Base-by-base conservation (phyloP, 1,140 invertebrate genomes). In the Elymnias hypermnestra region DNA sequence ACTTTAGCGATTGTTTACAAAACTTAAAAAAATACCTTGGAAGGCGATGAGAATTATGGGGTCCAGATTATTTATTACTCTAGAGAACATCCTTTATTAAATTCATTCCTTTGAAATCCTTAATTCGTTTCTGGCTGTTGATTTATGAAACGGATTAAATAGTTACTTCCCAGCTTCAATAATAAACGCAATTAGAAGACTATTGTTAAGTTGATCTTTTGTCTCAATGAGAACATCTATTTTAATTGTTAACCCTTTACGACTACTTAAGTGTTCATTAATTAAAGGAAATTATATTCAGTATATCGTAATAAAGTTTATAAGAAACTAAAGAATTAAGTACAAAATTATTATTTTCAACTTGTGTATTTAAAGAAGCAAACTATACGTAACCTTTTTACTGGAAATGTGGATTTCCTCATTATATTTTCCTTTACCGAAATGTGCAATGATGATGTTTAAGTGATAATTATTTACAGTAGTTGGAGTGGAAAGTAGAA, bases 151-250 rank as follows among this genome's bases (percentile, higher is more conserved):
- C 17, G 8, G n/a, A 19, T 19, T 36, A 19, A 36, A 36, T 36
- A 10, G 33, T 36, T 19, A 36, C 33, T 36, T 36, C 9, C 17
- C 17, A 19, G 18, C 33, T 36, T 36, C 33, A 36, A 36, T 21
- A 19, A 36, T 21, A 36, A 36, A 36, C 18, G 33, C 13, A 33
- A 33, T 33, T 33, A 33, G 29, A 2, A 33, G 29, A 33, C 29
- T 36, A 31, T 31, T 31, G 14, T 31, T 8, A 21, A 21, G 17
- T 36, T 36, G 33, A 36, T 36, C 33, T 36, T 36, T 36, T 36
- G 33, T 36, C 33, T 19, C 17, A 9, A 36, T 12, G 8, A 36
- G 19, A 21, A 9, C 33, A 19, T 36, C 19, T 7, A 36, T 36
- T 36, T 36, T 9, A 21, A 3, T 19, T 36, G 15, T 36, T 19